Percentiles rank a stretch among this genome's conserved stretches.
phyloP scores from a whole-genome alignment of 1,140 invertebrate genomes.

The Melipona quadrifasciata region DNA sequence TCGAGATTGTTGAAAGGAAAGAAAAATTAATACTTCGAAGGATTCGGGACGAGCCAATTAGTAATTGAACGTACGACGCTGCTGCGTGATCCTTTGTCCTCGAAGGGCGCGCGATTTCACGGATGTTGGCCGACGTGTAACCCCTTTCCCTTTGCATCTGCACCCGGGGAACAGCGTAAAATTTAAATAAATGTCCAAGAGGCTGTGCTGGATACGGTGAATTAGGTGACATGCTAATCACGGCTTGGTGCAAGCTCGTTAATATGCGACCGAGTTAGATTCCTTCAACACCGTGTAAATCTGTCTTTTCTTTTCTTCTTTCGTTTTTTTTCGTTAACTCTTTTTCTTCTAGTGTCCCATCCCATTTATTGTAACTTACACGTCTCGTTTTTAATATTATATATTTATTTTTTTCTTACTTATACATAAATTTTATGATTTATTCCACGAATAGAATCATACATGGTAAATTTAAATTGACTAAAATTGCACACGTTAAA shows the following conservation, averaged over 20 bases:
- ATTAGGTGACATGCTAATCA: slow-evolving; percentile 80
- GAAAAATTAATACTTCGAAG: not conserved
- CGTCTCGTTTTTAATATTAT: no score
- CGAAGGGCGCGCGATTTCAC: slow-evolving; percentile 73
- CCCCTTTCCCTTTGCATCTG: slow-evolving; percentile 64
- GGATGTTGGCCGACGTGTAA: slow-evolving; percentile 65
- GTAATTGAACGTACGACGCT: slow-evolving; percentile 4
- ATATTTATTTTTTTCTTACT: no score
- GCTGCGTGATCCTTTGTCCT: slow-evolving; percentile 59
- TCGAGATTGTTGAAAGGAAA: not conserved
- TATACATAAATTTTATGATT: no score
- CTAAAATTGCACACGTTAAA: no score
- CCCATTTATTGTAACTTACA: no score
- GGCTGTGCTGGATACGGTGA: slow-evolving; percentile 70
- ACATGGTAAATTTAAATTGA: no score
- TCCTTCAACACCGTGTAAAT: slow-evolving; percentile 45
- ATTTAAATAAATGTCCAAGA: slow-evolving; percentile 78
- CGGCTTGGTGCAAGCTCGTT: slow-evolving; percentile 52
- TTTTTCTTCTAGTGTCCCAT: not conserved
- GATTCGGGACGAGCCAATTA: slow-evolving; percentile 34
- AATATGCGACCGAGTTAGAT: slow-evolving; percentile 62
- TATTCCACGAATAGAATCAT: no score
- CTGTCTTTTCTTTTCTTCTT: slow-evolving; percentile 50
- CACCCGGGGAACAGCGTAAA: slow-evolving; percentile 75
- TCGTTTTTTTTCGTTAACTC: no score